Conservation (phyloP, 1,140 invertebrate species). For the Microvelia longipes region DNA sequence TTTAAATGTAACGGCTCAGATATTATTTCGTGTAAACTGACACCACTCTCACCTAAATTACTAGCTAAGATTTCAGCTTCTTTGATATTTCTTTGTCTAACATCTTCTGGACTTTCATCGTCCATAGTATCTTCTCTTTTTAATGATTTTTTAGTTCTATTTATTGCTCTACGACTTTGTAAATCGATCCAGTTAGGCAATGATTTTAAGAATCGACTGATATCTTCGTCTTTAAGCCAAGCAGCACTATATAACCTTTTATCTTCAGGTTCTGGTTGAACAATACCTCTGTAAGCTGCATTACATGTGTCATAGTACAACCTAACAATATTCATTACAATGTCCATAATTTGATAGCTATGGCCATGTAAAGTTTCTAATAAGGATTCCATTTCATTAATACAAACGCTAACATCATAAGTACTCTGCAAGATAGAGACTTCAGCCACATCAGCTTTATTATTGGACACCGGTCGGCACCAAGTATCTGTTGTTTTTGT, state of each 20-base stretch:
- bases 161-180: slow-evolving; percentile 37
- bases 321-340: slow-evolving; percentile 50
- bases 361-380: slow-evolving; percentile 56
- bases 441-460: too few relatives aligned
- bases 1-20: slow-evolving; percentile 59
- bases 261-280: slow-evolving; percentile 64
- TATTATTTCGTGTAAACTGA: slow-evolving; percentile 70
- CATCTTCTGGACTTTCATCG: slow-evolving; percentile 57
- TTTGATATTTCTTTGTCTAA: slow-evolving; percentile 61
- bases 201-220: slow-evolving; percentile 72
- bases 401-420: slow-evolving; percentile 50
- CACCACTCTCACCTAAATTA: slow-evolving; percentile 69
- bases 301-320: slow-evolving; percentile 62
- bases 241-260: slow-evolving; percentile 67
- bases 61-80: slow-evolving; percentile 85
- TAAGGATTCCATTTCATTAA: slow-evolving; percentile 49
- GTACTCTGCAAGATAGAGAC: slow-evolving; percentile 45
- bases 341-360: slow-evolving; percentile 48
- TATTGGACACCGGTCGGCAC: slow-evolving; percentile 47
- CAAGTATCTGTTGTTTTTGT: slow-evolving; percentile 61
- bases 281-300: slow-evolving; percentile 55
- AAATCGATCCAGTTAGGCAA: slow-evolving; percentile 68
- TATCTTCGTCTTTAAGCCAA: slow-evolving; percentile 90
- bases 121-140: slow-evolving; percentile 39
- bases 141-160: slow-evolving; percentile 22